Conservation (phyloP, 2,113 vertebrate species). For the Sander vitreus region DNA sequence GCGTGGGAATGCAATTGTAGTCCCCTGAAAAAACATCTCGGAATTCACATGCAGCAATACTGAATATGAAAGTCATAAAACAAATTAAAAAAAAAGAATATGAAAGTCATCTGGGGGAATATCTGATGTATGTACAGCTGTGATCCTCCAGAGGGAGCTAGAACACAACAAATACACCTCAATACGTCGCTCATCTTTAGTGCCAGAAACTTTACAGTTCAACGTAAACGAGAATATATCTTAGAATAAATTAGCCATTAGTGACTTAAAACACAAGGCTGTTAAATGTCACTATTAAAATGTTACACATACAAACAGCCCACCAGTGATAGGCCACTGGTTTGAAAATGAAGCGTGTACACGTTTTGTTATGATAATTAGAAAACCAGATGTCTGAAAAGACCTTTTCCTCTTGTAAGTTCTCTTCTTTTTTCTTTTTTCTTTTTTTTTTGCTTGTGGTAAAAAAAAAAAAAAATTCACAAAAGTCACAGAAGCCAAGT, state of each 20-base stretch:
- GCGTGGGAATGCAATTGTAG: too few relatives aligned
- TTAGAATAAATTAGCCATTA: not conserved
- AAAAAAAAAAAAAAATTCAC: constrained; percentile 24
- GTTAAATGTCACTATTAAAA: not conserved
- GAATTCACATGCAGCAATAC: not conserved
- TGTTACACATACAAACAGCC: not conserved
- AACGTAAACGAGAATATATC: not conserved
- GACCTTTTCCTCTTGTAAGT: not conserved
- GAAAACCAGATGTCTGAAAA: constrained; percentile 5
- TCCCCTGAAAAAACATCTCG: too few relatives aligned
- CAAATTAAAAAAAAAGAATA: too few relatives aligned
- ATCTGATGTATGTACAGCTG: not conserved
- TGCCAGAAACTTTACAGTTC: not conserved
- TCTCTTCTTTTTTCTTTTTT: not conserved
- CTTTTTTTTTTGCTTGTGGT: constrained; percentile 8
- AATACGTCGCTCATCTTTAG: not conserved
- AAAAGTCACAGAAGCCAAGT: constrained; percentile 21
- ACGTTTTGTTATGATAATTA: not conserved
- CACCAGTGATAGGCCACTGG: not conserved
- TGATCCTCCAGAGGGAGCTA: constrained; percentile 72
- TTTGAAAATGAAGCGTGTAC: constrained; percentile 4
- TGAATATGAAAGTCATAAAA: not conserved
- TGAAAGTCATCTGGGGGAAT: not conserved
- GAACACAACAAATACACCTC: constrained; percentile 25
- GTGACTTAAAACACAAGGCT: not conserved